Conservation (phyloP, 1,140 invertebrate species). For the Zelostemma sp. region DNA sequence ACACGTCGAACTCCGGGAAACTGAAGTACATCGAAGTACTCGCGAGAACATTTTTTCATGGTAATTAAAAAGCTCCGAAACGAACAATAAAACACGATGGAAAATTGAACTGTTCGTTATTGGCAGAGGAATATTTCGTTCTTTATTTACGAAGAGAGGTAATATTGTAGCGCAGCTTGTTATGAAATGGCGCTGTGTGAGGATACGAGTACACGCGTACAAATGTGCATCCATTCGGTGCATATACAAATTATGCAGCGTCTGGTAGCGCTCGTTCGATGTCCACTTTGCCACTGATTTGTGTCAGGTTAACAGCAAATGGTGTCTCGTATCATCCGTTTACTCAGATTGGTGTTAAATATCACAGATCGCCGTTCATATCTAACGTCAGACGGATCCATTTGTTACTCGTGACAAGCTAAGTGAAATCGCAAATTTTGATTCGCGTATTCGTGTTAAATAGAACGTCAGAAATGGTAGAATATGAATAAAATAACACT, state of each 20-base stretch:
- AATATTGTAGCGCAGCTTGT: background rate
- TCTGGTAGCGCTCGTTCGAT: background rate
- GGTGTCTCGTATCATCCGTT: constrained; percentile 4
- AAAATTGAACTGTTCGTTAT: no score
- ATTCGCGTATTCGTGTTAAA: background rate
- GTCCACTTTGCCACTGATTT: constrained; percentile 10
- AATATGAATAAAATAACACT: no score
- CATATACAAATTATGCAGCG: constrained; percentile 10
- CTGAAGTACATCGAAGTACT: no score
- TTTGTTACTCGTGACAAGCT: background rate
- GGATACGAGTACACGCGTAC: background rate
- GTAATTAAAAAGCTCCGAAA: no score
- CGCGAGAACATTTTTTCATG: no score
- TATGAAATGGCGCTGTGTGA: background rate
- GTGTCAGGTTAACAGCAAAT: constrained; percentile 10
- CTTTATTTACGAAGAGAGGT: no score
- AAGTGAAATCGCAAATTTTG: background rate
- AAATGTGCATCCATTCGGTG: background rate
- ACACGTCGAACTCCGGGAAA: no score
- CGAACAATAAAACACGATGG: no score
- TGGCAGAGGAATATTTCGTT: no score
- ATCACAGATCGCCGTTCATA: constrained; percentile 6
- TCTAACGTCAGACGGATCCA: background rate
- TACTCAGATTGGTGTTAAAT: constrained; percentile 8
- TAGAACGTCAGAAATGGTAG: no score